Evolutionary conservation across 2,797 vertebrate genomes (phyloP).

Genomic region (Dipus sagitta): DNA sequence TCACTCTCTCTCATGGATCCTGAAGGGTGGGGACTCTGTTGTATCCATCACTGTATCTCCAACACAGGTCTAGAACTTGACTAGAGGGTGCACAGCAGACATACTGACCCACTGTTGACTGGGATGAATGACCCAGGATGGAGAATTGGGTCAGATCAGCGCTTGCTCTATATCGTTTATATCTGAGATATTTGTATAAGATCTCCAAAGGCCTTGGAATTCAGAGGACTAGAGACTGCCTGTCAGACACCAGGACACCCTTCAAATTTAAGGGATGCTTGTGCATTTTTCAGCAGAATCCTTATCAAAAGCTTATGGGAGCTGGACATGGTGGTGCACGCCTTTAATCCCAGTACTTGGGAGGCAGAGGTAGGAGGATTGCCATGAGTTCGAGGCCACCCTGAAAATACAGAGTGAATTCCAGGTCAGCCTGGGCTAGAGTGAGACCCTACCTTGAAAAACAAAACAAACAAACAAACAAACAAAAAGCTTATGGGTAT

Average conservation of each 20-base stretch:
- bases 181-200: not conserved
- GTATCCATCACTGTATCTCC: not conserved
- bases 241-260: not conserved
- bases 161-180: not conserved
- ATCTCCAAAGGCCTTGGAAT: not conserved
- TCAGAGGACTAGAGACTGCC: not conserved
- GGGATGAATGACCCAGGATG: not conserved
- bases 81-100: not conserved
- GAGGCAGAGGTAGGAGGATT: no score
- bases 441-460: no score
- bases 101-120: not conserved
- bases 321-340: no score
- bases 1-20: not conserved
- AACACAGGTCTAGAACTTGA: not conserved
- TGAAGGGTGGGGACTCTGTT: no score
- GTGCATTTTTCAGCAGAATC: not conserved
- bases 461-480: no score
- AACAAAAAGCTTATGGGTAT: slow-evolving; percentile 29
- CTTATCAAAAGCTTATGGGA: no score
- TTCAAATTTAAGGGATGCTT: not conserved
- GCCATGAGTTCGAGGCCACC: no score
- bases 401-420: no score
- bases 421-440: no score
- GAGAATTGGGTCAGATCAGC: not conserved
- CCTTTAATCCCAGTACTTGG: no score